A percentile compares a stretch with the other conserved stretches of the same genome.
Conservation (phyloP, 2,888 invertebrate genomes). For the Agapostemon virescens region DNA sequence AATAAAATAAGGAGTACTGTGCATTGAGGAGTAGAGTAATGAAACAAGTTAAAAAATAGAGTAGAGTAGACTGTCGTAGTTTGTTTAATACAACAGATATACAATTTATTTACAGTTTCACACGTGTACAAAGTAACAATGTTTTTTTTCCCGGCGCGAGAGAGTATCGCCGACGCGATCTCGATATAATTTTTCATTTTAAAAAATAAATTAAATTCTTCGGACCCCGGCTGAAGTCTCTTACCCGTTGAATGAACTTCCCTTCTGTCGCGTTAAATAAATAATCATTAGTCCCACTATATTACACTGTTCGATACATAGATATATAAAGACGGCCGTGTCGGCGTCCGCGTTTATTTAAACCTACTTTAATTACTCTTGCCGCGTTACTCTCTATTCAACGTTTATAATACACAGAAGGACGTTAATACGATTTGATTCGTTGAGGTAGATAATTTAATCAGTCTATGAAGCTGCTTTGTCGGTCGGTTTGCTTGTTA, state of each 20-base stretch:
- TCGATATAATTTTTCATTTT: slow-evolving; percentile 2
- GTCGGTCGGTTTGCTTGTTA: slow-evolving; percentile 65
- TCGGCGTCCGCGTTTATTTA: slow-evolving; percentile 23
- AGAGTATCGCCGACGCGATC: slow-evolving; percentile 25
- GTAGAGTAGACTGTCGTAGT: not conserved
- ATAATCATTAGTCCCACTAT: slow-evolving; percentile 71
- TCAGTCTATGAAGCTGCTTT: slow-evolving; percentile 76
- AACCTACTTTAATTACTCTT: slow-evolving; percentile 60
- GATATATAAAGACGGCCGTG: slow-evolving; percentile 44
- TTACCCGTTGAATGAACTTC: slow-evolving; percentile 5
- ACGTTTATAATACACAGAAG: slow-evolving; percentile 68
- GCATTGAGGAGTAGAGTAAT: not conserved
- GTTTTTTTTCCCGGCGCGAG: slow-evolving; percentile 58
- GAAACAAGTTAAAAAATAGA: not conserved
- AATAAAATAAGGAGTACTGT: too few relatives aligned
- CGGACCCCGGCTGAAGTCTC: not conserved
- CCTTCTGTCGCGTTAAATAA: slow-evolving; percentile 65
- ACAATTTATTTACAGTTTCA: slow-evolving; percentile 76
- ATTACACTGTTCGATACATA: slow-evolving; percentile 66
- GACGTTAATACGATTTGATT: slow-evolving; percentile 77
- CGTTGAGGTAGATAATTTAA: slow-evolving; percentile 78
- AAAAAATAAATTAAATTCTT: slow-evolving; percentile 48
- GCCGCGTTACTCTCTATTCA: slow-evolving; percentile 58
- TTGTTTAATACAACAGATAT: slow-evolving; percentile 71
- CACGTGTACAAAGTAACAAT: slow-evolving; percentile 53